Conservation (phyloP, 2,888 invertebrate genomes). For the Atrina japonica region DNA sequence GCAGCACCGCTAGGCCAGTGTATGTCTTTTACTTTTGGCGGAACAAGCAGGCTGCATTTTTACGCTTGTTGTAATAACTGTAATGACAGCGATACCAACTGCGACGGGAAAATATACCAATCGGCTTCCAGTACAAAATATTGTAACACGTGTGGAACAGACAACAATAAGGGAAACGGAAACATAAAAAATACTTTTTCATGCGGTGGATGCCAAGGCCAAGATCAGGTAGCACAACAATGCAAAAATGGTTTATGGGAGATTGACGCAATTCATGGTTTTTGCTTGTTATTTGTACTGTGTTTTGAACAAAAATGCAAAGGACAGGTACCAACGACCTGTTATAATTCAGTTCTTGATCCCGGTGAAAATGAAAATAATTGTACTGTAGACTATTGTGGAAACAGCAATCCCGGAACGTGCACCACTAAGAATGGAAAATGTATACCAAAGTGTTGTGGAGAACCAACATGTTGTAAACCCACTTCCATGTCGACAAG, state of each 20-base stretch:
- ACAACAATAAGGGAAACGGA: slow-evolving; percentile 18
- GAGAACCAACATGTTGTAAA: slow-evolving; percentile 5
- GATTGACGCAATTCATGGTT: slow-evolving; percentile 10
- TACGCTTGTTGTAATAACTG: slow-evolving; percentile 29
- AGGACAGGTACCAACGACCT: neutral
- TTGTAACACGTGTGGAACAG: slow-evolving; percentile 18
- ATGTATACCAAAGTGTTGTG: slow-evolving; percentile 3
- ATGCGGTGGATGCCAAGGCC: slow-evolving; percentile 21
- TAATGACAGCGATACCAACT: neutral
- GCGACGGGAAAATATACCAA: slow-evolving; percentile 21
- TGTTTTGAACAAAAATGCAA: slow-evolving; percentile 20
- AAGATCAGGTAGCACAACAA: neutral
- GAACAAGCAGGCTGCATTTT: slow-evolving; percentile 11
- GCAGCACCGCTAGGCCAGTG: slow-evolving; percentile 10
- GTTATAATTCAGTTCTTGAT: slow-evolving; percentile 1
- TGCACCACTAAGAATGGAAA: neutral
- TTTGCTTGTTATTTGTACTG: slow-evolving; percentile 6
- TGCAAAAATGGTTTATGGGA: neutral
- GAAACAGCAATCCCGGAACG: neutral
- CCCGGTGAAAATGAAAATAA: neutral
- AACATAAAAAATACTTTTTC: neutral
- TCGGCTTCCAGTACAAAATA: slow-evolving; percentile 5
- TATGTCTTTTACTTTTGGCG: slow-evolving; percentile 6
- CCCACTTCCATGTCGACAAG: too few species aligned
- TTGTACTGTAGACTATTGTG: slow-evolving; percentile 8